Conservation (phyloP, 1,140 invertebrate species). For the Drosophila arawakana region DNA sequence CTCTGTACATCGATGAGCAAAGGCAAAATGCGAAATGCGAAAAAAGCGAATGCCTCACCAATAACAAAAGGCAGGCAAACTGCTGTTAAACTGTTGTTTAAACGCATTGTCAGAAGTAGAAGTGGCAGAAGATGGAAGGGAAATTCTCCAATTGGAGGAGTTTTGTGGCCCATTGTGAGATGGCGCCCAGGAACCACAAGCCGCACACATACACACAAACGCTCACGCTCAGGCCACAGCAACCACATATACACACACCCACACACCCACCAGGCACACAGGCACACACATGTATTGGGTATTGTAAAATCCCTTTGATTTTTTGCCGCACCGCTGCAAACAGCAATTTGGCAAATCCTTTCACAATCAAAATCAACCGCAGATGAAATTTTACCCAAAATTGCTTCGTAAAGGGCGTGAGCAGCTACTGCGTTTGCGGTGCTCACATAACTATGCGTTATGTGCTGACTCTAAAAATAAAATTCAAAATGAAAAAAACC, state of each 20-base stretch:
- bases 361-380: conserved; percentile 84
- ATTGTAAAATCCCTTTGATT: conserved; percentile 81
- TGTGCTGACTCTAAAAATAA: conserved; percentile 32
- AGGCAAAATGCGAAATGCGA: conserved; percentile 47
- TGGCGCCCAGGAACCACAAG: conserved; percentile 61
- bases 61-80: conserved; percentile 80
- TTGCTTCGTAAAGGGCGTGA: conserved; percentile 55
- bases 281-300: conserved; percentile 67
- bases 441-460: conserved; percentile 42
- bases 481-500: conserved; percentile 17
- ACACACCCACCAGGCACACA: conserved; percentile 24
- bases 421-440: conserved; percentile 11
- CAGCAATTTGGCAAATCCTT: conserved; percentile 84
- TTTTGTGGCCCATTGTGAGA: conserved; percentile 63
- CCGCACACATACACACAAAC: conserved; percentile 45
- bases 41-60: conserved; percentile 71
- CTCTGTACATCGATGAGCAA: conserved; percentile 51
- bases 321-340: conserved; percentile 79
- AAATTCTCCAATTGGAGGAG: conserved; percentile 39
- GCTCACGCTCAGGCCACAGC: conserved; percentile 48
- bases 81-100: conserved; percentile 81
- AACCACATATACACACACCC: conserved; percentile 39
- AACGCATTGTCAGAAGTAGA: conserved; percentile 62
- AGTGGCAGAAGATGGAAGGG: background rate
- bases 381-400: conserved; percentile 80